These are phyloP conservation scores for Megalops atlanticus DNA, from an alignment of 2,113 vertebrate genomes.

Conservation along the genomic window DNA sequence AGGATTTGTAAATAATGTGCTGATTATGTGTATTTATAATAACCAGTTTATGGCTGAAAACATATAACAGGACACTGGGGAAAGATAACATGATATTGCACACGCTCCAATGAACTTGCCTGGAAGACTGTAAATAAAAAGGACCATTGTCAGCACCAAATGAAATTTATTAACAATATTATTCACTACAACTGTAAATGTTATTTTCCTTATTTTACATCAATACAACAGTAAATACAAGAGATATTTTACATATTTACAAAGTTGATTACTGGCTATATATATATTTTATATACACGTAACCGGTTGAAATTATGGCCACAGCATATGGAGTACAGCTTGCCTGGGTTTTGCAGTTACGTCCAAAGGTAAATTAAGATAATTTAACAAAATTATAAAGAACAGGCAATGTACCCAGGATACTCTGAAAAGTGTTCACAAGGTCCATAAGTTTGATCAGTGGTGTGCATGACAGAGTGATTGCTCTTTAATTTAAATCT, in stretches of 20 bases:
- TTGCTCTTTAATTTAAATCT: not conserved
- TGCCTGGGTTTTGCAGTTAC: constrained; percentile 32
- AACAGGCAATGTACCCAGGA: not conserved
- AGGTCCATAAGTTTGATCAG: not conserved
- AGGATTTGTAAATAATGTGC: not conserved
- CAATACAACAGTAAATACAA: constrained; percentile 57
- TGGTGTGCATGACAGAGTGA: not conserved
- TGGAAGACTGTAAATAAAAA: not conserved
- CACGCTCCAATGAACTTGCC: not conserved
- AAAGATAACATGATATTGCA: too few relatives aligned
- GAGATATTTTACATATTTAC: constrained; percentile 64
- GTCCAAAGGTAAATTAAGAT: not conserved
- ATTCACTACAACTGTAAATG: constrained; percentile 64
- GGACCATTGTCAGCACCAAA: not conserved
- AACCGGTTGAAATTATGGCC: constrained; percentile 33
- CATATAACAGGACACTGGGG: constrained; percentile 6
- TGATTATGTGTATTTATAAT: not conserved
- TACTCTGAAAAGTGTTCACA: not conserved
- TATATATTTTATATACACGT: constrained; percentile 46
- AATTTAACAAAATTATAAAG: not conserved
- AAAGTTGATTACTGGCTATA: constrained; percentile 55
- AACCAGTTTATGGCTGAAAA: too few relatives aligned
- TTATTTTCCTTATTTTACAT: constrained; percentile 56
- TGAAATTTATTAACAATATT: constrained; percentile 67
- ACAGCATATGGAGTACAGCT: not conserved